These are phyloP conservation scores for Podarcis raffonei DNA, from an alignment of 2,113 vertebrate species.

Conservation along the genomic window DNA sequence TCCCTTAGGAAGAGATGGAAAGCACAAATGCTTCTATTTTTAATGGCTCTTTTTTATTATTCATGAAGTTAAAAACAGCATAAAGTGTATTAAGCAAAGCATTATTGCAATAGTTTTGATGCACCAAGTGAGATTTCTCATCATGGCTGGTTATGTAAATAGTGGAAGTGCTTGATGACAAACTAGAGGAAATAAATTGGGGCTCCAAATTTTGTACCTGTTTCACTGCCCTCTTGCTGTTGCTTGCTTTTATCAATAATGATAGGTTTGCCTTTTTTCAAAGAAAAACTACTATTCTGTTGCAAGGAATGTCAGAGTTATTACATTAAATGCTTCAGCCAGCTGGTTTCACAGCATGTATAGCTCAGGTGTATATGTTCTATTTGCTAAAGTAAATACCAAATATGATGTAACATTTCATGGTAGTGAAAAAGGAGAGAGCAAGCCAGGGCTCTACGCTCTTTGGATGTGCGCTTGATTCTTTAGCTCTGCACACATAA, in stretches of 20 bases:
- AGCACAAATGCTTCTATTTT: constrained; percentile 41
- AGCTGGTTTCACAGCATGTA: neutral
- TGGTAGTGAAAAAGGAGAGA: neutral
- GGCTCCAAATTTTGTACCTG: constrained; percentile 24
- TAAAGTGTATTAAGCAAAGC: constrained; percentile 15
- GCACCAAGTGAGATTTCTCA: constrained; percentile 33
- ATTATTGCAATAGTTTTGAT: neutral
- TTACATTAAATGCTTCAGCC: neutral
- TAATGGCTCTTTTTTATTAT: neutral
- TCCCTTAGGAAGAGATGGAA: neutral
- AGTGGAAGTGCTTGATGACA: constrained; percentile 32
- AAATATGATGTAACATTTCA: neutral
- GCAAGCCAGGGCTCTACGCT: neutral
- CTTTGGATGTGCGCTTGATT: neutral
- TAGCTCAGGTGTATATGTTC: neutral
- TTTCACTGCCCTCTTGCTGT: constrained; percentile 8
- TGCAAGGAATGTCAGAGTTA: neutral
- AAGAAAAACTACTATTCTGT: neutral
- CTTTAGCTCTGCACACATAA: neutral
- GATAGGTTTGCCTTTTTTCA: neutral
- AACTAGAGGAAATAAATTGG: constrained; percentile 16
- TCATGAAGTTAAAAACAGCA: constrained; percentile 8
- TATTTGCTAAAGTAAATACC: neutral
- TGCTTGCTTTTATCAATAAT: neutral
- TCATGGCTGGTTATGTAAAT: constrained; percentile 36